A percentile compares a stretch with the other conserved stretches of the same genome.
phyloP scores from a whole-genome alignment of 1,140 invertebrate genomes.

The Nasonia longicornis region DNA sequence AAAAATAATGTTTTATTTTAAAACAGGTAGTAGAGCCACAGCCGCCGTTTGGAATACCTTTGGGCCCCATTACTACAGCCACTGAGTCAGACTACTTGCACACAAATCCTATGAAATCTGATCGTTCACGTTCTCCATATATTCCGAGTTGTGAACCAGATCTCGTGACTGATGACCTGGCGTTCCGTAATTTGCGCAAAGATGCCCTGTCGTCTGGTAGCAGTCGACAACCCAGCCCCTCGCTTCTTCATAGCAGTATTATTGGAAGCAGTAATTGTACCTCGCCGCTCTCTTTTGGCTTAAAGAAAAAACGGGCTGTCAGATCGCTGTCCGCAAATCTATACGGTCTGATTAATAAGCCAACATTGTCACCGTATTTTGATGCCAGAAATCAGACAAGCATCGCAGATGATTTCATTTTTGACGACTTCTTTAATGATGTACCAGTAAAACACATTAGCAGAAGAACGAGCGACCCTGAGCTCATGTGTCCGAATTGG shows the following conservation, averaged over 20 bases:
- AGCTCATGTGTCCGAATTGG: not conserved
- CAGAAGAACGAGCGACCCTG: constrained; percentile 37
- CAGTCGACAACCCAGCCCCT: constrained; percentile 14
- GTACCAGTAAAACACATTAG: not conserved
- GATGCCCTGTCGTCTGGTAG: constrained; percentile 69
- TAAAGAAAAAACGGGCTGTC: constrained; percentile 81
- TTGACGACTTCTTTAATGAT: not conserved
- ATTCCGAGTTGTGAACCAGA: constrained; percentile 81
- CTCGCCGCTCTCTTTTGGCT: constrained; percentile 49
- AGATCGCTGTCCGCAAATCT: constrained; percentile 85
- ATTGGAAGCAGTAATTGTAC: not conserved
- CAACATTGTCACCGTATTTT: not conserved
- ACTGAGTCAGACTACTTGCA: constrained; percentile 87
- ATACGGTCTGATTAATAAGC: constrained; percentile 74
- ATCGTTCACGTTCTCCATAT: constrained; percentile 73
- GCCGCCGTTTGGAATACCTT: constrained; percentile 89
- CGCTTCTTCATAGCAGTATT: not conserved
- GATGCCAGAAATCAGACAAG: constrained; percentile 14
- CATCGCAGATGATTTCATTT: not conserved
- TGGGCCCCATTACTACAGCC: constrained; percentile 81
- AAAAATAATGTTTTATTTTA: not conserved
- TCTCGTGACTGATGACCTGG: constrained; percentile 87
- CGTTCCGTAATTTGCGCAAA: constrained; percentile 85
- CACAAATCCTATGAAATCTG: constrained; percentile 72
- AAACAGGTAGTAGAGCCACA: constrained; percentile 77